Base-by-base conservation (phyloP, 1,140 invertebrate genomes). In the Leptonema lineaticorne region DNA sequence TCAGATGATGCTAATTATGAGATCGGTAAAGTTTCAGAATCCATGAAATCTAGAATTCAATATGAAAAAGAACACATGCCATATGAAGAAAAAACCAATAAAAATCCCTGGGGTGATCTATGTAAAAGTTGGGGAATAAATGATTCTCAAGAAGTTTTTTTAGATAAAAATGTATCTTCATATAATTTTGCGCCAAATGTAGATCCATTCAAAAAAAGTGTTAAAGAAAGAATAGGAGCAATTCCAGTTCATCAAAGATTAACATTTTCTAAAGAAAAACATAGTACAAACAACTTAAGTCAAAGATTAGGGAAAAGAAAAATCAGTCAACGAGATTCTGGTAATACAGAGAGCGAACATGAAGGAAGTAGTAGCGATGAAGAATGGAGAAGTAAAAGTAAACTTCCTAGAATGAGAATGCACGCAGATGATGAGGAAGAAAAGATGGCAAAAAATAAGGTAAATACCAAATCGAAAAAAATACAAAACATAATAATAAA, bases 381-480 rank as follows among this genome's bases (percentile, higher is more conserved):
- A 24, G 76, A 77, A 48, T 86, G 86, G 85, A 83, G 80, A 63
- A 84, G 80, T 63, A 85, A 86, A 73, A 86, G 82, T 22, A 92
- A 90, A 81, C 78, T 85, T 30, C 85, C 88, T 0, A 79, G 89
- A 71, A 92, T 92, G 91, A 82, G 90, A 76, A 94, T 94, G 92
- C 90, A 90, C 77, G 92, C 92, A n/a, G 92, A 94, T 80, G 91
- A 93, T 74, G 89, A 92, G 77, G 90, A 92, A 76, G 84, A 86
- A 70, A 88, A 88, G 53, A 65, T 69, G 1, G 66, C 68, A 16
- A 72, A 69, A 60, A 50, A 28, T 11, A 71, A 28, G 56, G 20
- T 46, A 14, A 68, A 9, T 37, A 14, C 48, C 20, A 18, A 28
- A 1, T 18, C 59, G 14, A 33, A 37, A 62, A 56, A 63, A 3